Base-by-base conservation (phyloP, 2,888 invertebrate species). In the Perizoma flavofasciatum region DNA sequence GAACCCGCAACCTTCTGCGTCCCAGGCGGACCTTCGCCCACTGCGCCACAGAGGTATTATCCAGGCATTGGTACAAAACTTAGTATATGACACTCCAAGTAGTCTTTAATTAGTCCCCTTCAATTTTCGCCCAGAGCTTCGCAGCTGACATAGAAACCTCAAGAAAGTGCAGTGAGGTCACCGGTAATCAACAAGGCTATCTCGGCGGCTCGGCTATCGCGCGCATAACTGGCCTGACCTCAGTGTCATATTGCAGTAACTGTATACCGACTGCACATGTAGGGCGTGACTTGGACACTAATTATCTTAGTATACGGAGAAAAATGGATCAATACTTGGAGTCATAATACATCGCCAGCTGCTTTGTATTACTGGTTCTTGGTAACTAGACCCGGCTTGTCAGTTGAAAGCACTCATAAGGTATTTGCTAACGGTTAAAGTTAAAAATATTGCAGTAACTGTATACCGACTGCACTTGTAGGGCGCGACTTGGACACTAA, bases 221-320 rank as follows among this genome's bases (percentile, higher is more conserved):
- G 44, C 33, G 41, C 58, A 62, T 62, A 52, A 49, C 51, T 62
- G 58, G 55, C 58, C 58, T 52, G 59, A 55, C 55, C 61, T 43
- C 58, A 22, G 58, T 52, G 45, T 59, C 59, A 45, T 47, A 49
- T 59, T 49, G 49, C 62, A 52, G 61, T 55, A 60, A 62, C 52
- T 32, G 55, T 39, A 62, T 55, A 62, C 52, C 9, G 6, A 58
- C 49, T 54, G 61, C 45, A 41, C 46, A 61, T 49, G 45, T 57
- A 57, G 47, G 34, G 35, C 57, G 41, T 41, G 9, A 47, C 33
- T 47, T 47, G n/a, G n/a, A 32, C 47, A 6, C 7, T 9, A 22
- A 9, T 2, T 10, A 10, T 8, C n/a, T 5, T 6, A 41, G 41
- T 33, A 8, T 32, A 34, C 7, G 3, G 46, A 4, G 46, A 39